Evolutionary conservation across 2,113 vertebrate species (phyloP).

Genomic region (Progne subis): DNA sequence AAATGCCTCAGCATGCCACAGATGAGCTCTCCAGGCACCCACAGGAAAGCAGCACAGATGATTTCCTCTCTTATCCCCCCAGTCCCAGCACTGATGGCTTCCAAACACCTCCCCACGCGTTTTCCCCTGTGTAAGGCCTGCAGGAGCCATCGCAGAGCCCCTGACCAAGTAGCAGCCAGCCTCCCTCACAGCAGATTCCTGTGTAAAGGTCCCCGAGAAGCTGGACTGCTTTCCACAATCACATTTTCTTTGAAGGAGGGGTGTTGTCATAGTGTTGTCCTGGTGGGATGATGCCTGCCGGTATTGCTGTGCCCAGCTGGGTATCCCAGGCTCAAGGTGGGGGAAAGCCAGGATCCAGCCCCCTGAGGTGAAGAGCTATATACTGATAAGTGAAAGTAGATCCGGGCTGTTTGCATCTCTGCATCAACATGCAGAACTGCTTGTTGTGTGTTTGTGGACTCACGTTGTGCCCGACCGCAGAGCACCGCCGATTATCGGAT

Average conservation of each 20-base stretch:
- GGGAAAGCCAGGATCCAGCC: background rate
- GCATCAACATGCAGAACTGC: background rate
- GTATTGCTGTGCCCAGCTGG: background rate
- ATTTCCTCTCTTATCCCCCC: background rate
- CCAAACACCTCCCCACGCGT: rapidly evolving
- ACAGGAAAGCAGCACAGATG: background rate
- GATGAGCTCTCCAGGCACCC: background rate
- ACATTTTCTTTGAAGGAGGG: background rate
- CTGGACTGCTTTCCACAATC: background rate
- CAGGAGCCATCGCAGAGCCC: background rate
- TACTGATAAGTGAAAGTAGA: background rate
- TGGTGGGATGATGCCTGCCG: rapidly evolving
- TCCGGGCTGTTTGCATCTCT: background rate
- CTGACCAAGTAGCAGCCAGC: background rate
- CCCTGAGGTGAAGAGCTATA: background rate
- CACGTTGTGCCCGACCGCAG: constrained; percentile 29
- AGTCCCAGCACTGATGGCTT: background rate
- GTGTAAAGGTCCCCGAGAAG: background rate
- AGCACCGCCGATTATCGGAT: constrained; percentile 84
- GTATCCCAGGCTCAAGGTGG: background rate
- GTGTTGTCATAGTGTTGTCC: background rate
- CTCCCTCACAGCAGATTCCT: background rate
- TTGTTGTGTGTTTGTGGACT: background rate
- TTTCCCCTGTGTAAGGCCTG: background rate
- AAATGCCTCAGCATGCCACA: background rate